Base-by-base conservation (phyloP, 2,797 vertebrate species). In the Myoxocephalus aenaeus region DNA sequence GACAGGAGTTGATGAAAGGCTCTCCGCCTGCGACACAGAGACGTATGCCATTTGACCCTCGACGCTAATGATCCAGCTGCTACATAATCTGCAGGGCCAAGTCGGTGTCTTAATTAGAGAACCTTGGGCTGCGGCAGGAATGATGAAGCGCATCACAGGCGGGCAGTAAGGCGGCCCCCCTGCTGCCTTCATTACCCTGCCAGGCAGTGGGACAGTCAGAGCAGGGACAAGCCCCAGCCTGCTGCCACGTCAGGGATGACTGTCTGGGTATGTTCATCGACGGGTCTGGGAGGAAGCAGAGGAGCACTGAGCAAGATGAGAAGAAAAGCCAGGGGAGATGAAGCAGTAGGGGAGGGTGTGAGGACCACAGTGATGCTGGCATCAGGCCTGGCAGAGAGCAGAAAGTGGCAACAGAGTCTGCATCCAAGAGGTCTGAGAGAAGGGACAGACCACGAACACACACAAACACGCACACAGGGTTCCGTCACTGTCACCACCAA, bases 11-110 rank as follows among this genome's bases (percentile, higher is more conserved):
- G 87, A 91, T 86, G 85, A 92, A 92, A 89, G 78, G 77, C 42
- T 9, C 76, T 72, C 69, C 20, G 79, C 85, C 7, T 56, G 40
- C 81, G 73, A 87, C 85, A 88, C 29, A 7, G 74, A 89, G 87
- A 84, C 67, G 56, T 71, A 82, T 82, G 86, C 89, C 79, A 91
- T 92, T 92, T 89, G 92, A 92, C 91, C 92, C 85, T 87, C 61
- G 40, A 75, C 73, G 68, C 87, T 94, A 93, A 94, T 92, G 91
- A 93, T 90, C 85, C 87, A 93, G 91, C 93, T 90, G 92, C 86
- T 90, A 79, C 81, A 81, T 90, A 90, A 92, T 92, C 86, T 93
- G 84, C 80, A 58, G 71, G 89, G 89, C 82, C 67, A 75, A 84
- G 80, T 77, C 66, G 7, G 59, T 69, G 82, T 92, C 90, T 93